Percentiles rank a stretch among this genome's conserved stretches.
Conservation (phyloP, 2,888 invertebrate species). For the Lasioglossum malachurum region DNA sequence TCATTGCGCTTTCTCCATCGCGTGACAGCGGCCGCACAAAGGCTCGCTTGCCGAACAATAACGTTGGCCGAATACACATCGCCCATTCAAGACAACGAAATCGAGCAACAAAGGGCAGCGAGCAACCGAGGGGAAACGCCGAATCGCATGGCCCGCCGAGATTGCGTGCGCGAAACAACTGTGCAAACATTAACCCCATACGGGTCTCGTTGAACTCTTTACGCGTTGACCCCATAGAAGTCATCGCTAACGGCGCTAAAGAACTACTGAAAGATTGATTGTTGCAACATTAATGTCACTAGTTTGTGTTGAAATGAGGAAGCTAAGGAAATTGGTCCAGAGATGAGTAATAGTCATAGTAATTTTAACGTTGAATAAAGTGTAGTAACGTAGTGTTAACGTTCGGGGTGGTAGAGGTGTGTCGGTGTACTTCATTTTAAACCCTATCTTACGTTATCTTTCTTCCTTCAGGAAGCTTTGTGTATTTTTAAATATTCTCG, state of each 20-base stretch:
- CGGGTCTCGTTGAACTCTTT: not conserved
- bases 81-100: not conserved
- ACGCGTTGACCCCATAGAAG: not conserved
- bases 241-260: not conserved
- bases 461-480: not conserved
- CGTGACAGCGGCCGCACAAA: slow-evolving; percentile 19
- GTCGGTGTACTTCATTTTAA: not conserved
- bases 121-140: not conserved
- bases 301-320: not conserved
- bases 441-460: not conserved
- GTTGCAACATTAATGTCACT: not conserved
- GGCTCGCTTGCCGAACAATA: not conserved
- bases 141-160: not conserved
- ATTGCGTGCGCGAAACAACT: not conserved
- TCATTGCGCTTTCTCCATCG: slow-evolving; percentile 39
- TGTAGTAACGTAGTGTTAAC: not conserved
- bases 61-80: not conserved
- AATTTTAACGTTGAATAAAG: not conserved
- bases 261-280: not conserved
- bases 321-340: not conserved
- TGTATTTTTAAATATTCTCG: not conserved
- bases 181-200: not conserved
- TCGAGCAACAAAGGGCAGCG: not conserved
- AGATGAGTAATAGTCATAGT: not conserved
- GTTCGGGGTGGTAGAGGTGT: not conserved